Evolutionary conservation across 2,888 invertebrate species (phyloP).

Genomic region (Tenthredo mesomela): DNA sequence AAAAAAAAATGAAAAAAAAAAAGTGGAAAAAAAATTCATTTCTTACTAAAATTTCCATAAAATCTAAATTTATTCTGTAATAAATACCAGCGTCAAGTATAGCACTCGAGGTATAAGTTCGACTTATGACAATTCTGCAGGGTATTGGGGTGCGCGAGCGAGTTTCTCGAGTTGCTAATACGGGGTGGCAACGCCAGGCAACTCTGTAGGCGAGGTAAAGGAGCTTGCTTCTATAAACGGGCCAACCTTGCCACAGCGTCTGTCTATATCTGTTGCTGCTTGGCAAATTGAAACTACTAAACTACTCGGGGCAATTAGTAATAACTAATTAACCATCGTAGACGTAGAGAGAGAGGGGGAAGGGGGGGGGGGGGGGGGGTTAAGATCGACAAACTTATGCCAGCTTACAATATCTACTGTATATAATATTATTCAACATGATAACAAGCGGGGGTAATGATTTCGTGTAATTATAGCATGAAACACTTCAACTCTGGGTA

Average conservation of each 20-base stretch:
- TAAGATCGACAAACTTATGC: conserved; percentile 27
- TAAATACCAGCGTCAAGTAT: not conserved
- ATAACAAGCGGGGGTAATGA: not conserved
- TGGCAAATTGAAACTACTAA: conserved; percentile 66
- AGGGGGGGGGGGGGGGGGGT: not conserved
- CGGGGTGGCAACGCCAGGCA: not conserved
- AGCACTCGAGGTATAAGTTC: not conserved
- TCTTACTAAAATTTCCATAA: not conserved
- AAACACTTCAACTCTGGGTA: not conserved
- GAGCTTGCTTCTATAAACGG: conserved; percentile 20
- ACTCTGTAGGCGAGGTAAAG: not conserved
- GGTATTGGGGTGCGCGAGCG: not conserved
- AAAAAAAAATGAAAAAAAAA: not conserved
- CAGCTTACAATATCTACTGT: conserved; percentile 30
- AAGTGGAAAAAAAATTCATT: not conserved
- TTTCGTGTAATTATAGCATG: not conserved
- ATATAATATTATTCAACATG: conserved; percentile 12
- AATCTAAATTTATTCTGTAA: not conserved
- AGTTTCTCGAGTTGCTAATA: not conserved
- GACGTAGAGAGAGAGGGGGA: too few relatives aligned
- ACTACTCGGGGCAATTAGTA: conserved; percentile 69
- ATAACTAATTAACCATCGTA: conserved; percentile 69
- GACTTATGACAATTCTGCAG: conserved; percentile 2
- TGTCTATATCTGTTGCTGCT: conserved; percentile 35
- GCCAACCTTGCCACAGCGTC: conserved; percentile 4